Evolutionary conservation across 2,113 vertebrate genomes (phyloP), one percentile per base, ranked within the genome.

Genomic region (Antechinus flavipes): DNA sequence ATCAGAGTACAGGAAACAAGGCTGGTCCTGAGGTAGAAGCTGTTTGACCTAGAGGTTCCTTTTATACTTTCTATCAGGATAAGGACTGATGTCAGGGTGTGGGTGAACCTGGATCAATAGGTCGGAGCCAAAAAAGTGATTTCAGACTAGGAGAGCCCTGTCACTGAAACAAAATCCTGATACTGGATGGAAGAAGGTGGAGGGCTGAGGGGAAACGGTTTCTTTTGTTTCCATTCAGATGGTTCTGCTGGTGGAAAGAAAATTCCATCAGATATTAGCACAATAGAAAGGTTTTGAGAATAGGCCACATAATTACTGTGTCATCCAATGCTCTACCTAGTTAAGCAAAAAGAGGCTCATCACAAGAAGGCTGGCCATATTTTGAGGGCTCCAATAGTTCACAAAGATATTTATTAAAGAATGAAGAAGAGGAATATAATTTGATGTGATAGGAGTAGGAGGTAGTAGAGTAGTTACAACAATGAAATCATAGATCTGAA

Each of bases 101-200:
- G 68, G n/a, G 68, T 84, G 68, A 84, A 84, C 68, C 68, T 84
- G 68, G 68, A 84, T 84, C 68, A 84, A 84, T 84, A 84, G n/a
- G 68, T 84, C 6, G 68, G 68, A 84, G 68, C 68, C 68, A 84
- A 84, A 84, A 84, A 84, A 42, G 68, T 42, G 68, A 84, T 84
- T 84, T 84, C 68, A 84, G 68, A 7, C 68, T 84, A n/a, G 68
- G 68, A 84, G 6, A 84, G n/a, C 19, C 68, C n/a, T 84, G 68
- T 84, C n/a, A 84, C 68, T 42, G 16, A 6, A 84, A 7, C 35
- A 42, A 84, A 84, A 42, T 84, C n/a, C 68, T 84, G 68, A 42
- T 42, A 84, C 35, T 84, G 68, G 7, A 35, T 84, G 19, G n/a
- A 84, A 84, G n/a, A 23, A 84, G n/a, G n/a, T 5, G 68, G n/a